Percentiles rank a stretch among this genome's conserved stretches.
These are phyloP conservation scores for Heteropelma amictum DNA, from an alignment of 2,888 invertebrate genomes.

Conservation along the genomic window DNA sequence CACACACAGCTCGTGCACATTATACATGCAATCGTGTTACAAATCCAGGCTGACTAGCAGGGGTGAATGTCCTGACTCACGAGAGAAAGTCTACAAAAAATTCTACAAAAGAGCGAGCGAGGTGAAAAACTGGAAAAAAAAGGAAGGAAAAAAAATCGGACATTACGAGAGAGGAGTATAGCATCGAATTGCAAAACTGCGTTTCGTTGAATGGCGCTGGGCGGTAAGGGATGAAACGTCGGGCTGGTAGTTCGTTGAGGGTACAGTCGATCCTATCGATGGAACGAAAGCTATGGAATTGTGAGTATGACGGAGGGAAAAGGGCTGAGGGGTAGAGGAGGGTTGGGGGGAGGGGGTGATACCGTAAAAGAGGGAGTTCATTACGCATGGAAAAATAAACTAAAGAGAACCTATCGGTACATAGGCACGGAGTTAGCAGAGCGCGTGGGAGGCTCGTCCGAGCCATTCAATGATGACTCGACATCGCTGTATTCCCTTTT, in stretches of 20 bases:
- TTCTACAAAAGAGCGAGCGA: constrained; percentile 37
- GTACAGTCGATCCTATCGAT: constrained; percentile 53
- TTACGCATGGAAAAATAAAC: constrained; percentile 72
- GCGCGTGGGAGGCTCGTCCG: constrained; percentile 42
- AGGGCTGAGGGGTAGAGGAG: too few species aligned
- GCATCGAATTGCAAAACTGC: constrained; percentile 61
- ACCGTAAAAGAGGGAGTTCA: constrained; percentile 63
- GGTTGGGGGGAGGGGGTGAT: constrained; percentile 39
- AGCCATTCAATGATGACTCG: constrained; percentile 63
- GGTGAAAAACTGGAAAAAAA: constrained; percentile 36
- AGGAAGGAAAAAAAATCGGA: constrained; percentile 38
- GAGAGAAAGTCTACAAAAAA: constrained; percentile 13
- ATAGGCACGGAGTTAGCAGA: constrained; percentile 47
- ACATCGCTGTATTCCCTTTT: constrained; percentile 25
- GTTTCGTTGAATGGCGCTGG: constrained; percentile 44
- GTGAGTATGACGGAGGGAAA: too few species aligned
- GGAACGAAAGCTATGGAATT: constrained; percentile 56
- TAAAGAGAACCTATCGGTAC: constrained; percentile 61
- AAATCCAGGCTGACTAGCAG: constrained; percentile 1
- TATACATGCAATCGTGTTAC: too few species aligned
- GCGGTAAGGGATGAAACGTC: constrained; percentile 16
- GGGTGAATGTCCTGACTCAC: constrained; percentile 25
- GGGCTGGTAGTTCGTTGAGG: constrained; percentile 19
- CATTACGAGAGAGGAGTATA: constrained; percentile 56
- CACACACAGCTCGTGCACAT: too few species aligned